Percentiles rank a stretch among this genome's conserved stretches.
Conservation (phyloP, 2,888 invertebrate genomes). For the Neuroscelio doddi region DNA sequence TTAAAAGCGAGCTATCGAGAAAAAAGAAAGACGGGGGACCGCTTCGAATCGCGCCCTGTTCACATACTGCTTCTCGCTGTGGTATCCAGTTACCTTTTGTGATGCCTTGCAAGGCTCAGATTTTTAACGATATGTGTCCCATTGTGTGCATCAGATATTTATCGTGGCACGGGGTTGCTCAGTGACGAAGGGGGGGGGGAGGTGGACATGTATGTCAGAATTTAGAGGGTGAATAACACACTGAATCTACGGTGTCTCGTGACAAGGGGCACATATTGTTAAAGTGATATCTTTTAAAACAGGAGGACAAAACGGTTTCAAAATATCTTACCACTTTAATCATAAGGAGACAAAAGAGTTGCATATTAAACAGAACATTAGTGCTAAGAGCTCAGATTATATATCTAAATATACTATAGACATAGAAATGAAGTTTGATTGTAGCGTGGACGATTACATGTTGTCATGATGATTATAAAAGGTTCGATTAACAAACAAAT, state of each 20-base stretch:
- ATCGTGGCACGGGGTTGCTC: conserved; percentile 63
- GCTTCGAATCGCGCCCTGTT: conserved; percentile 64
- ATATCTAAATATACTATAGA: too few species aligned
- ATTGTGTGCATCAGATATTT: conserved; percentile 66
- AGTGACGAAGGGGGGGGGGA: conserved; percentile 28
- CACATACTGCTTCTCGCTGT: conserved; percentile 58
- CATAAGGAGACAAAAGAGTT: background rate
- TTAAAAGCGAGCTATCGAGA: conserved; percentile 66
- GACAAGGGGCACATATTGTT: conserved; percentile 68
- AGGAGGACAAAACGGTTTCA: conserved; percentile 20
- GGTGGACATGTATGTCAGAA: conserved; percentile 38
- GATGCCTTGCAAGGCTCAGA: conserved; percentile 64
- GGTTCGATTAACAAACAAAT: too few species aligned
- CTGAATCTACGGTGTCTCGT: conserved; percentile 59
- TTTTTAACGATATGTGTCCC: conserved; percentile 64
- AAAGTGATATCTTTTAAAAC: conserved; percentile 64
- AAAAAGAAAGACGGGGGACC: conserved; percentile 49
- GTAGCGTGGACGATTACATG: too few species aligned
- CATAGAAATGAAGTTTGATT: too few species aligned
- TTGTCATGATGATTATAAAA: too few species aligned
- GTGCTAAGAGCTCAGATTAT: too few species aligned
- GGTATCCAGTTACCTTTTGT: conserved; percentile 72
- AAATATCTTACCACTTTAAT: conserved; percentile 3
- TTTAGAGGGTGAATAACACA: conserved; percentile 34
- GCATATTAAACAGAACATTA: background rate